Base-by-base conservation (phyloP, 2,888 invertebrate genomes). In the Hypsopygia costalis region DNA sequence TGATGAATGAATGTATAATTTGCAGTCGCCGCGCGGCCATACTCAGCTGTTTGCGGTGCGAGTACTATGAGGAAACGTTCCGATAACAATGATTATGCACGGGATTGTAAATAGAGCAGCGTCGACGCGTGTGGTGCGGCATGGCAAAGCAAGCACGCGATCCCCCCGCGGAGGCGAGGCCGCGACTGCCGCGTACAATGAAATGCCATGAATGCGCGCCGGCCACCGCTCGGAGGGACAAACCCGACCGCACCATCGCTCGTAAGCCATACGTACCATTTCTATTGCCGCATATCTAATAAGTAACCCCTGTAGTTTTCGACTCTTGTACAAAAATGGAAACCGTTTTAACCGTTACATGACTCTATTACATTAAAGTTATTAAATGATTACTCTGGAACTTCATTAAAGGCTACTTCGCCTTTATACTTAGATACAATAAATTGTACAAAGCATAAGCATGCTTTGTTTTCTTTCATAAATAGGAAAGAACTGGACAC, bases 291-390 rank as follows among this genome's bases (percentile, higher is more conserved):
- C 83, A 83, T 79, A 16, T 4, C 16, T 3, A 77, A 71, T 77
- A 82, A 81, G 69, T 74, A 69, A 82, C 83, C 82, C 82, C 66
- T 65, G 66, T 75, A 72, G 69, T 77, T 83, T 81, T 73, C 52
- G 70, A 70, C 71, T 77, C 77, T 71, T 70, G 66, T 72, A 65
- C 52, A 49, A 69, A 72, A 78, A 73, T 74, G 77, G 76, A 81
- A 83, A 85, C 85, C 82, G 85, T 86, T 85, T 81, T 77, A 83
- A 85, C 85, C 82, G 85, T 86, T 85, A 81, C 77, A 73, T 77
- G 73, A 75, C 74, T 73, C 61, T 63, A 69, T 66, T 74, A 57
- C 63, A 69, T 74, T 73, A 72, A 70, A 69, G 64, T 67, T 69
- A 74, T 76, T 74, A 68, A 10, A 43, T 40, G 12, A 41, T 43